Base-by-base conservation (phyloP, 2,888 invertebrate species). In the Drosophila nr. medialis region DNA sequence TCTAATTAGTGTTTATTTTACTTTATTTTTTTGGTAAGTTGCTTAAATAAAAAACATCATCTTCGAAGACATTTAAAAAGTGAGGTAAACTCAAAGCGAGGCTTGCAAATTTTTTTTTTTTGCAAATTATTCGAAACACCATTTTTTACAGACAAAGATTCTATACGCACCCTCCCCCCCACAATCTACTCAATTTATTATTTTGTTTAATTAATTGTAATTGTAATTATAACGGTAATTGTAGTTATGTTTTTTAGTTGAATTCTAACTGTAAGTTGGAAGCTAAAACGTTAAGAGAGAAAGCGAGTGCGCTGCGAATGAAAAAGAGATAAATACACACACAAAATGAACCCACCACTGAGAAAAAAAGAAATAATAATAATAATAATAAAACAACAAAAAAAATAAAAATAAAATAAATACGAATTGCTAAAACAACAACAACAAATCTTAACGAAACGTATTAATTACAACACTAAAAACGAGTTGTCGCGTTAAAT, bases 271-370 rank as follows among this genome's bases (percentile, higher is more conserved):
- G 21, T 86, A 89, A 78, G 89, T 81, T 86, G 51, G 60, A 84
- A 72, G 65, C 53, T 59, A 45, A 62, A 13, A 38, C 49, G 18
- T 36, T 30, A 34, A 54, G 36, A 48, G 36, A 29, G 50, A 66
- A 49, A 70, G 55, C 59, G 63, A 68, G 42, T 32, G 77, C 64
- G 40, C 40, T 67, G 67, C 59, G 60, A 60, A 58, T 60, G 48
- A 56, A 77, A 49, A 76, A 48, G 53, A 68, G 54, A 55, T 27
- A 65, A 59, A 83, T 40, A 81, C 63, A 83, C 68, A 83, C 81
- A 83, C 79, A 83, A 72, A 84, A 89, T 87, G 86, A 87, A 89
- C 86, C 86, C 86, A 87, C 86, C 86, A 87, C 84, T 71, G 54
- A 82, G 45, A 65, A 64, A 74, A 75, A 72, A 29, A 68, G 61